phyloP scores from a whole-genome alignment of 2,797 vertebrate genomes.

The Pampus argenteus region DNA sequence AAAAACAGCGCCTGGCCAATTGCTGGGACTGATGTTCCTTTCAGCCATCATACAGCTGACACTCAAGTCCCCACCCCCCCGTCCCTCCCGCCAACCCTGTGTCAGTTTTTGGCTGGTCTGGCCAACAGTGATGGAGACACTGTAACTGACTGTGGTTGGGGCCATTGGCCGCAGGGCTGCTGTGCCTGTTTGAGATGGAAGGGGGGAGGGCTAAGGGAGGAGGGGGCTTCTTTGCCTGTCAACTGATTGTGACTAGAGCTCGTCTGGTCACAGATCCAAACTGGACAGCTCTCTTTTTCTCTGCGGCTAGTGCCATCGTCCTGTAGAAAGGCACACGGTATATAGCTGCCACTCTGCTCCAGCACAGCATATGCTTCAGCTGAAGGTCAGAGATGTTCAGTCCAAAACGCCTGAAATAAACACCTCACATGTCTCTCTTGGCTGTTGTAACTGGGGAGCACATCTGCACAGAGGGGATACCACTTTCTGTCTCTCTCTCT shows the following conservation, averaged over 20 bases:
- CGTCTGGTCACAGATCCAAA: conserved; percentile 79
- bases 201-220: not conserved
- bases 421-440: conserved; percentile 59
- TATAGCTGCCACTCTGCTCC: conserved; percentile 69
- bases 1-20: conserved; percentile 69
- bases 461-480: conserved; percentile 61
- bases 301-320: conserved; percentile 74
- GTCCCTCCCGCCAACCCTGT: conserved; percentile 68
- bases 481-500: conserved; percentile 1
- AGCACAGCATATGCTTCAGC: conserved; percentile 83
- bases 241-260: conserved; percentile 81
- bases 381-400: conserved; percentile 84
- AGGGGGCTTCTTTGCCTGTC: conserved; percentile 74
- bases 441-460: conserved; percentile 60
- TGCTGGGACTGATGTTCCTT: conserved; percentile 84
- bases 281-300: conserved; percentile 78
- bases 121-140: conserved; percentile 74
- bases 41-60: conserved; percentile 82
- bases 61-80: conserved; percentile 67
- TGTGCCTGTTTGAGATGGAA: conserved; percentile 60
- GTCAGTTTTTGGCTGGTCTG: conserved; percentile 80
- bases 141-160: conserved; percentile 74
- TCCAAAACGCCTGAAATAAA: conserved; percentile 80
- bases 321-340: conserved; percentile 73
- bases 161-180: conserved; percentile 77